Evolutionary conservation across 2,797 vertebrate genomes (phyloP), one percentile per base, ranked within the genome.

Genomic region (Intellagama lesueurii): DNA sequence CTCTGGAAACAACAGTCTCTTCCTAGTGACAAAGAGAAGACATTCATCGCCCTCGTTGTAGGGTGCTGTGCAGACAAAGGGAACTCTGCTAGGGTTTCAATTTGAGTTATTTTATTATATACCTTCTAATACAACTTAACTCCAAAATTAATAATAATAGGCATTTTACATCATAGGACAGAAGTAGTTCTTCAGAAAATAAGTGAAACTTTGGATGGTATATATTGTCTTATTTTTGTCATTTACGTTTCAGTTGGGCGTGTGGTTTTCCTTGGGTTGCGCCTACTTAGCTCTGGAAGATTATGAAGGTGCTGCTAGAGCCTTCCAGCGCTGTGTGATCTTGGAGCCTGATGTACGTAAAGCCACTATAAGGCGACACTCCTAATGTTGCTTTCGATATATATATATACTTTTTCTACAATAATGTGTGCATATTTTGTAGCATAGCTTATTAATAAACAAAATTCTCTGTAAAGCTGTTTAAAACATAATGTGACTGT

Each of bases 241-340:
- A 2, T 2, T 91, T 92, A 90, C 75, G 92, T 90, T 96, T 86
- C 93, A 99, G 99, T 97, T 99, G 0, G 98, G 98, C 35, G 98
- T 99, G 78, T 99, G 99, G 99, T 99, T 99, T 96, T 99, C 99
- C 79, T 97, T 99, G 7, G 99, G 99, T 81, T 99, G 99, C 73
- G 98, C 98, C 35, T 98, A 99, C 94, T 96, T 99, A 87, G 96
- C 98, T 73, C 93, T 99, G 93, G 98, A 99, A 96, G 96, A 97
- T 86, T 99, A 98, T 0, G 97, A 98, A 89, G 98, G 98, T 90
- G 98, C 99, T 68, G 98, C 98, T 81, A 98, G 91, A 96, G 98
- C 99, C 7, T 99, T 99, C 96, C 98, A 99, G 95, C 98, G 98
- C 76, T 99, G 99, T 91, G 98, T 99, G 90, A 97, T 97, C 22